phyloP scores from a whole-genome alignment of 2,797 vertebrate genomes.

The Mastacembelus armatus region DNA sequence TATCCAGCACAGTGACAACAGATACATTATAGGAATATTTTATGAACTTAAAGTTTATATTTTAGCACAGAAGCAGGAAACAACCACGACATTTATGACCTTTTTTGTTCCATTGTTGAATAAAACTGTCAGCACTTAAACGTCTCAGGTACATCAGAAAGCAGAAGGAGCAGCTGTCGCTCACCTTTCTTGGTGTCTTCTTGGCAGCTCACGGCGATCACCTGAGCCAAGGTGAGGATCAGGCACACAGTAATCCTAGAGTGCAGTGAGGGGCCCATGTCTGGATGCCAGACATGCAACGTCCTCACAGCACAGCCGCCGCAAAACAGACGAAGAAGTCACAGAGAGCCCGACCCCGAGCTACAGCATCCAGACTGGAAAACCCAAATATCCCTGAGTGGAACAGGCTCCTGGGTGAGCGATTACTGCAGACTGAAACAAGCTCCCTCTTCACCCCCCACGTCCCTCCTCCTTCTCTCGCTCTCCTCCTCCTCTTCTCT shows the following conservation, averaged over 20 bases:
- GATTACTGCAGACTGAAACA: conserved; percentile 60
- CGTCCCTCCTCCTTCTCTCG: conserved; percentile 41
- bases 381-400: conserved; percentile 71
- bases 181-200: conserved; percentile 78
- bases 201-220: conserved; percentile 77
- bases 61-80: neutral
- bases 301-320: conserved; percentile 54
- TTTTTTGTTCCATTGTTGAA: neutral
- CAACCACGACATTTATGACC: conserved; percentile 1
- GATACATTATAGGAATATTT: too few relatives aligned
- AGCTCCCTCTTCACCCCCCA: conserved; percentile 44
- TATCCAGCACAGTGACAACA: neutral
- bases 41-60: too few relatives aligned
- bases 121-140: conserved; percentile 12
- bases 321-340: conserved; percentile 16
- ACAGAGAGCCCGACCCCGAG: conserved; percentile 29
- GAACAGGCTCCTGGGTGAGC: conserved; percentile 63
- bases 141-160: neutral
- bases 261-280: conserved; percentile 68
- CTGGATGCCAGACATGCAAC: conserved; percentile 58
- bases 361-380: conserved; percentile 70
- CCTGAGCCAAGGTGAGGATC: conserved; percentile 74
- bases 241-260: conserved; percentile 78
- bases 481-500: conserved; percentile 54
- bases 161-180: conserved; percentile 32